Conservation (phyloP, 2,797 vertebrate genomes). For the Hoplostethus atlanticus region DNA sequence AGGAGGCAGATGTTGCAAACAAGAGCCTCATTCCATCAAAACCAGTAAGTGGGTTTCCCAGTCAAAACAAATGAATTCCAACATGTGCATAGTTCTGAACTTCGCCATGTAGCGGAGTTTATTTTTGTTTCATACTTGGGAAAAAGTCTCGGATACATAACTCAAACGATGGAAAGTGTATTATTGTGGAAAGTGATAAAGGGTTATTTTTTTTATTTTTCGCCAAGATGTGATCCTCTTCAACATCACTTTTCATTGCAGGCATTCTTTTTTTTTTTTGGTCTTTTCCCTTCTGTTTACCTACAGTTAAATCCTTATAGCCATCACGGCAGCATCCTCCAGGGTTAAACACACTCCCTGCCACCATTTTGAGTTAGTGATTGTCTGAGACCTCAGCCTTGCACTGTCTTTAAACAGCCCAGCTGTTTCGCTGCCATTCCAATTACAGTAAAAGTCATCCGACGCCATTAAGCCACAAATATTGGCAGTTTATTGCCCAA, state of each 20-base stretch:
- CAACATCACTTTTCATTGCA: constrained; percentile 76
- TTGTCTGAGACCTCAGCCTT: constrained; percentile 79
- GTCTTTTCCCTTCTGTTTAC: constrained; percentile 72
- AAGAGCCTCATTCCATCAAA: constrained; percentile 95
- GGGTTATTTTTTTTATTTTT: constrained; percentile 70
- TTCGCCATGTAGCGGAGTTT: constrained; percentile 64
- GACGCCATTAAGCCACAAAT: constrained; percentile 98
- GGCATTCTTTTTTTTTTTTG: constrained; percentile 52
- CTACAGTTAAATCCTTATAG: constrained; percentile 70
- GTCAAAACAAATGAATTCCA: constrained; percentile 74
- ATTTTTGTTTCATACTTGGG: constrained; percentile 73
- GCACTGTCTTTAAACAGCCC: constrained; percentile 94
- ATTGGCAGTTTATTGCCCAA: constrained; percentile 99
- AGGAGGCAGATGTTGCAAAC: constrained; percentile 80
- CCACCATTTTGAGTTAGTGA: constrained; percentile 81
- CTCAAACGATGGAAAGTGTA: constrained; percentile 78
- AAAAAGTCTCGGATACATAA: constrained; percentile 73
- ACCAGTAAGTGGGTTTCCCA: constrained; percentile 76
- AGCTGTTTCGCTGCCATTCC: constrained; percentile 98
- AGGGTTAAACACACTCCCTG: constrained; percentile 82
- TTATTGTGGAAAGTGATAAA: constrained; percentile 73
- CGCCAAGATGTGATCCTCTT: constrained; percentile 58
- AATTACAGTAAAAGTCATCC: constrained; percentile 99
- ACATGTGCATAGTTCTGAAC: constrained; percentile 76
- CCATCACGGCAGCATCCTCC: constrained; percentile 66